Base-by-base conservation (phyloP, 2,888 invertebrate species). In the Agonopterix heracliana region DNA sequence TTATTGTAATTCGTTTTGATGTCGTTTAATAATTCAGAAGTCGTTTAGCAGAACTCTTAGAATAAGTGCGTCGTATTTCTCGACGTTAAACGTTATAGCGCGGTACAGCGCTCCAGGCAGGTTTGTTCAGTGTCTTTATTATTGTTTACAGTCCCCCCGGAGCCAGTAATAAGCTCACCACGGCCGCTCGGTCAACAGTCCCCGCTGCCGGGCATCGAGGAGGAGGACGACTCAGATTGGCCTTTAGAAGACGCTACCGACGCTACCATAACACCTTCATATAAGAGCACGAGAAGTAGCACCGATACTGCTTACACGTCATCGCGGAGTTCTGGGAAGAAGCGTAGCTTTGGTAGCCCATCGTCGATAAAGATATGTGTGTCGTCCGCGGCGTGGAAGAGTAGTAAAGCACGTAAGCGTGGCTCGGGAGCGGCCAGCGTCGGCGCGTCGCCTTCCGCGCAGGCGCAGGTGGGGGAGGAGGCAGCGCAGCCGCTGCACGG, bases 181-280 rank as follows among this genome's bases (percentile, higher is more conserved):
- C 79, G 91, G 72, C 87, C 91, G 66, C 77, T 89, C 77, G 83
- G 92, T 71, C 91, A 93, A 85, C 91, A 93, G 61, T 93, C 94
- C 47, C 93, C 94, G 52, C 87, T 95, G 58, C 95, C 95, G 62
- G 95, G 95, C 66, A 95, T 95, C 59, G 93, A 94, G 73, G 95
- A 95, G 74, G 95, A 95, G 78, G 95, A 95, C 81, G 93, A 93
- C 73, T 91, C 91, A 51, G 91, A 91, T 68, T 87, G 86, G 80
- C 89, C 89, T 41, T 75, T 89, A 52, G 87, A 88, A 61, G 85
- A 90, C 78, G 81, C 88, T 40, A 86, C 89, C 9, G 89, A 89
- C 66, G 81, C 83, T 17, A 86, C 88, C 3, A 72, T 86, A 48
- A 85, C 89, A 47, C 89, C 88, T 35, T 89, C 87, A 14, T 90